Evolutionary conservation across 2,113 vertebrate genomes (phyloP).

Genomic region (Tachysurus vachellii): DNA sequence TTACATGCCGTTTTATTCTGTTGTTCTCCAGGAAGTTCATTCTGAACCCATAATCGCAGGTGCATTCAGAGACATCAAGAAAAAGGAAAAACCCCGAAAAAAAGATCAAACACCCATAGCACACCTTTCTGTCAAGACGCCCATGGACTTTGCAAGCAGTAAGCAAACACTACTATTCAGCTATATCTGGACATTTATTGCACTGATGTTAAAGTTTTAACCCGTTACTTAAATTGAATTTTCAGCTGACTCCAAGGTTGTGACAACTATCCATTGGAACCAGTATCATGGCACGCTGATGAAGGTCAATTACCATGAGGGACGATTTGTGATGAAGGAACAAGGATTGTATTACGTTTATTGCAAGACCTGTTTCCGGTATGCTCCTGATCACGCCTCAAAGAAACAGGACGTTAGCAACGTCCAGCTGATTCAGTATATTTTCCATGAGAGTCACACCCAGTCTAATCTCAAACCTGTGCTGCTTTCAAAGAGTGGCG

Average conservation of each 20-base stretch:
- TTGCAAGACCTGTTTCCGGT: constrained; percentile 93
- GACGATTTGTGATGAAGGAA: constrained; percentile 80
- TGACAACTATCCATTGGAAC: constrained; percentile 81
- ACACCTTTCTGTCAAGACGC: constrained; percentile 69
- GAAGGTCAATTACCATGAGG: constrained; percentile 75
- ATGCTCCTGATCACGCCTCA: constrained; percentile 45
- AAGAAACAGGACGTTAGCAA: constrained; percentile 72
- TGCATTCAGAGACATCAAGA: constrained; percentile 65
- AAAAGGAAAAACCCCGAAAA: constrained; percentile 58
- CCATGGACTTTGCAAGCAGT: constrained; percentile 65
- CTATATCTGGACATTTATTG: background rate
- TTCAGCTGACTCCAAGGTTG: constrained; percentile 52
- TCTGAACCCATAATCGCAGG: constrained; percentile 68
- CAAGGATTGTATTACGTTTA: constrained; percentile 94
- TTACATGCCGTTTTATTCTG: background rate
- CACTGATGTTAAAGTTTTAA: background rate
- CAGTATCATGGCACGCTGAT: constrained; percentile 77
- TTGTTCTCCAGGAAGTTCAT: constrained; percentile 67
- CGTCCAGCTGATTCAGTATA: constrained; percentile 88
- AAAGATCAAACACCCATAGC: constrained; percentile 65
- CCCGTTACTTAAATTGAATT: constrained; percentile 14
- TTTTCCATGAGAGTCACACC: constrained; percentile 80
- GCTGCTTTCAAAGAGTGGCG: constrained; percentile 86
- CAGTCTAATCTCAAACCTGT: constrained; percentile 74
- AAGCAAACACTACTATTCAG: constrained; percentile 49